These are phyloP conservation scores for Drosophila tristis DNA, from an alignment of 1,140 invertebrate genomes.

Conservation along the genomic window DNA sequence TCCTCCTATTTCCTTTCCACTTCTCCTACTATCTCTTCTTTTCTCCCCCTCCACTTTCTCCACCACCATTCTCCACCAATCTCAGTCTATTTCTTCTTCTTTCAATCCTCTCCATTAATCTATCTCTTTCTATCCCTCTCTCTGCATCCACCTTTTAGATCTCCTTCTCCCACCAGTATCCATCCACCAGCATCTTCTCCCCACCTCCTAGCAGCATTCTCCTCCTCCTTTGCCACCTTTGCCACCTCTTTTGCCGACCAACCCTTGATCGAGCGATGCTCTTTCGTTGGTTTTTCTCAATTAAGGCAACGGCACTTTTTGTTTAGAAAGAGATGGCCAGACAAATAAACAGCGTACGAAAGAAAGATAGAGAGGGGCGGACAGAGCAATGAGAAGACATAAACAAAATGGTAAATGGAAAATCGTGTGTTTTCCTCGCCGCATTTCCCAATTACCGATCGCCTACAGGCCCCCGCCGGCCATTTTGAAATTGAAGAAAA, in stretches of 20 bases:
- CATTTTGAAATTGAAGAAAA: conserved; percentile 38
- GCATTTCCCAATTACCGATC: conserved; percentile 33
- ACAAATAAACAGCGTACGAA: background rate
- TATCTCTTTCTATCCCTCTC: no score
- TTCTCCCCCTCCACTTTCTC: no score
- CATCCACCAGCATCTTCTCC: background rate
- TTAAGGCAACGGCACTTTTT: conserved; percentile 62
- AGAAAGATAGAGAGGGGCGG: conserved; percentile 7
- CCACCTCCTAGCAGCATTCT: conserved; percentile 1
- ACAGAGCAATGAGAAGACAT: conserved; percentile 7
- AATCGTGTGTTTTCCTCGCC: conserved; percentile 15
- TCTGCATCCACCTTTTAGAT: no score
- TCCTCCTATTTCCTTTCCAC: no score
- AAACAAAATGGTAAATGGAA: conserved; percentile 59
- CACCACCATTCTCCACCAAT: no score
- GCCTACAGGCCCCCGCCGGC: conserved; percentile 9
- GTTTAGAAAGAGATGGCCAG: conserved; percentile 45
- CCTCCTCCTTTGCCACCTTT: background rate
- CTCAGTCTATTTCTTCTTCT: no score
- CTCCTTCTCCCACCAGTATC: background rate
- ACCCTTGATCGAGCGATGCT: conserved; percentile 14
- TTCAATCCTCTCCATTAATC: no score
- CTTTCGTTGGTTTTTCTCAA: conserved; percentile 73
- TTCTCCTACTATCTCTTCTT: no score
- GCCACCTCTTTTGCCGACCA: background rate